Evolutionary conservation across 2,113 vertebrate species (phyloP).

Genomic region (Gymnarchus niloticus): DNA sequence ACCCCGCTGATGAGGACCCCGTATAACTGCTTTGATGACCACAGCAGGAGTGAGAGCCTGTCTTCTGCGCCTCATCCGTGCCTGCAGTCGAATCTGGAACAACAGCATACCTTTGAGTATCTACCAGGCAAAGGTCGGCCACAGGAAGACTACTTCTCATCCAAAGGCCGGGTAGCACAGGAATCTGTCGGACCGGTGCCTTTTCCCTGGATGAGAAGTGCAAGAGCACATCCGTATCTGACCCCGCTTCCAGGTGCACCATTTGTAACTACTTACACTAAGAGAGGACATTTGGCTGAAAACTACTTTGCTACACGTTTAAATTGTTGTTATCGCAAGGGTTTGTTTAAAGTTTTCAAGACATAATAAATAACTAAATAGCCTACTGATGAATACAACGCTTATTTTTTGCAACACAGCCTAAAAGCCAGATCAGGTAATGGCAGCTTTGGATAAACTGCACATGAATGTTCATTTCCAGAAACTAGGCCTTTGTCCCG

Average conservation of each 20-base stretch:
- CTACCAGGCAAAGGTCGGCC: neutral
- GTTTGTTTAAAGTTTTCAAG: neutral
- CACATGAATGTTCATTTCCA: neutral
- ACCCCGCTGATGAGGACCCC: slow-evolving; percentile 11
- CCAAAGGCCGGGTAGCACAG: neutral
- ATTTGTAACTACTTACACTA: too few species aligned
- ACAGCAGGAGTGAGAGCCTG: slow-evolving; percentile 18
- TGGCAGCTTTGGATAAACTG: neutral
- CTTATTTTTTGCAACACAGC: neutral
- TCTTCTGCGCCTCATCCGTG: slow-evolving; percentile 27
- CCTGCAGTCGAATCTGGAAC: slow-evolving; percentile 14
- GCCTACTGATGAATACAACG: neutral
- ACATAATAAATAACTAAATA: neutral
- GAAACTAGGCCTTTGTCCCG: neutral
- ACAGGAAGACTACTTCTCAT: neutral
- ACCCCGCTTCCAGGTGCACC: slow-evolving; percentile 33
- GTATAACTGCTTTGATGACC: slow-evolving; percentile 21
- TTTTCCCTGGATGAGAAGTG: slow-evolving; percentile 46
- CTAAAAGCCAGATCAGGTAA: neutral
- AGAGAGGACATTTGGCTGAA: neutral
- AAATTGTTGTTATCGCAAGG: neutral
- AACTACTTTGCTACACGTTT: neutral
- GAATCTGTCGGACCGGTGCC: slow-evolving; percentile 15
- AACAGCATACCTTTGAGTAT: slow-evolving; percentile 13
- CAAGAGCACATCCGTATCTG: slow-evolving; percentile 34